Evolutionary conservation across 2,113 vertebrate species (phyloP), one percentile per base, ranked within the genome.

Genomic region (Pseudopodoces humilis): DNA sequence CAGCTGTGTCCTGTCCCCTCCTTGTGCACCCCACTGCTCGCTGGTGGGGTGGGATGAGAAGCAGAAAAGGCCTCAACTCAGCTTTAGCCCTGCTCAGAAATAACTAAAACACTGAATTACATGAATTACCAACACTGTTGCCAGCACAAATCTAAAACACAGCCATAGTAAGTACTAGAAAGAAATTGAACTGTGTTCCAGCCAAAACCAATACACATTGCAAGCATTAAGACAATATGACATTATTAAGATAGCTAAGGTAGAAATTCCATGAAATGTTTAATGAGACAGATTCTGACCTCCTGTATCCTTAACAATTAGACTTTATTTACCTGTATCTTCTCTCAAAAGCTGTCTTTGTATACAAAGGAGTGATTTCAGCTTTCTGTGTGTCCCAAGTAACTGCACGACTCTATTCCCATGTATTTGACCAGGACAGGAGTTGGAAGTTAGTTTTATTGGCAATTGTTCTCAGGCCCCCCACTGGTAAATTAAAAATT

Each of bases 11-110:
- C 33, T 46, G 50, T 21, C 28, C 33, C 24, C 22, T 71, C 39
- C 12, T 63, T 0, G 1, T 84, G 33, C 19, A 25, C 9, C 10
- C 33, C 33, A 4, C 7, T 71, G 28, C 20, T 84, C 1, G 0
- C 50, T n/a, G 49, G 2, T 15, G 3, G 23, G 13, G 7, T 18
- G 13, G 11, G 15, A 6, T 39, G 58, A 44, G 37, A 28, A 78
- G 50, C 37, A 11, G 11, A 22, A 78, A 58, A 64, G 9, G 23
- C 44, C 33, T 46, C 16, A 27, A 9, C 24, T 75, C 31, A 11
- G 2, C 44, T 13, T 50, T 17, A 71, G 9, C 3, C 9, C 28
- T 25, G 16, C 58, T 44, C 44, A 52, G 28, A 31, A 25, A 43
- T 58, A 43, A 39, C 20, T 10, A 30, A 71, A 78, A 30, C 17